Evolutionary conservation across 53 echinoderm and acorn worm species (phyloP).

Genomic region (Henricia sp.): DNA sequence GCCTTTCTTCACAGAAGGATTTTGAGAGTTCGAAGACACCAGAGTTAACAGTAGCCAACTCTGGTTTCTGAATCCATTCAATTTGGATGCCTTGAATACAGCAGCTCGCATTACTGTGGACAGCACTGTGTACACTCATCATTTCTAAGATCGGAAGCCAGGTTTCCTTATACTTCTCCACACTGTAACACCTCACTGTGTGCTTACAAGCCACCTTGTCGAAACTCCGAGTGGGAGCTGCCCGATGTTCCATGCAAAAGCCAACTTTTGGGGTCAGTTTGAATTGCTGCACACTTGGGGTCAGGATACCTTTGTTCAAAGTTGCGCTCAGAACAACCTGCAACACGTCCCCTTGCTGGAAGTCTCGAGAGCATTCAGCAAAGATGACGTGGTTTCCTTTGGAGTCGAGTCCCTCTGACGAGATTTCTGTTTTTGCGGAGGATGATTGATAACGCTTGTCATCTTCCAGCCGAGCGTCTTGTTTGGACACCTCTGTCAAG

Average conservation of each 20-base stretch:
- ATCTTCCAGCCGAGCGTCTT: not conserved
- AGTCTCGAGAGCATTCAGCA: conserved; percentile 65
- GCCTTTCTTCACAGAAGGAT: conserved; percentile 42
- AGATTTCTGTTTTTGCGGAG: conserved; percentile 16
- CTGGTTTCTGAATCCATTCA: conserved; percentile 52
- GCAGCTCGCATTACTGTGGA: conserved; percentile 70
- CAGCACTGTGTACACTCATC: conserved; percentile 71
- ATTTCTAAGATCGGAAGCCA: conserved; percentile 84
- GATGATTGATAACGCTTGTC: not conserved
- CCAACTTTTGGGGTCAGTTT: conserved; percentile 76
- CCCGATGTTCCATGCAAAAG: conserved; percentile 83
- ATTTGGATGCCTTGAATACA: conserved; percentile 70
- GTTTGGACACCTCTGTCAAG: not conserved
- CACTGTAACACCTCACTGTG: conserved; percentile 31
- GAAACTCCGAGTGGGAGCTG: conserved; percentile 68
- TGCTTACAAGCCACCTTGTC: conserved; percentile 62
- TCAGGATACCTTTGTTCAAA: conserved; percentile 62
- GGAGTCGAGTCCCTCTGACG: conserved; percentile 4
- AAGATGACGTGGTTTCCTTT: conserved; percentile 23
- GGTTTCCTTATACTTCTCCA: conserved; percentile 65
- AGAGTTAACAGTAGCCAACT: not conserved
- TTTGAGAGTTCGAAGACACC: conserved; percentile 37
- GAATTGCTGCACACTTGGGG: conserved; percentile 76
- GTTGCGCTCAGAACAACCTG: conserved; percentile 70
- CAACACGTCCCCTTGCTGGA: conserved; percentile 63